Conservation (phyloP, 2,888 invertebrate genomes). For the Octonoba sinensis region DNA sequence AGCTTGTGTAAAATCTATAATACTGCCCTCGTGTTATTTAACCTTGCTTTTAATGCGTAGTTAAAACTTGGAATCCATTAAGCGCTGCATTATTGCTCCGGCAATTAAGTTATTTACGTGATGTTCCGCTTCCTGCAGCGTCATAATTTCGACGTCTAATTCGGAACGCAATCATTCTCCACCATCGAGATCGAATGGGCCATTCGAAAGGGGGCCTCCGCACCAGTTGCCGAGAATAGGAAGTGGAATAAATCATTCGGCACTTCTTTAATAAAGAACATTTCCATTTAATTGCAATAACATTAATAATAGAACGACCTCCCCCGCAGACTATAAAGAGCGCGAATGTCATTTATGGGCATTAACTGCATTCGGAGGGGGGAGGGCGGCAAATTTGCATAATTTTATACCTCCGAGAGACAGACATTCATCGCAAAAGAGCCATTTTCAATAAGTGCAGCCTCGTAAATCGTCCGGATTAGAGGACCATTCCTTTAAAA, state of each 20-base stretch:
- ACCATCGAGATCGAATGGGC: too few relatives aligned
- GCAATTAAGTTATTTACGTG: too few relatives aligned
- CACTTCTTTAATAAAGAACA: slow-evolving; percentile 60
- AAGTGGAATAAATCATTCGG: slow-evolving; percentile 32
- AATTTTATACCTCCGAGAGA: slow-evolving; percentile 49
- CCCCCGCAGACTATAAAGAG: slow-evolving; percentile 30
- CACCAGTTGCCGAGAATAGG: slow-evolving; percentile 30
- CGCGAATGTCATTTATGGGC: slow-evolving; percentile 58
- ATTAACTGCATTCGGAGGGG: slow-evolving; percentile 35
- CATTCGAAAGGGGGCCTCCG: background rate
- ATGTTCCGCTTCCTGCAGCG: too few relatives aligned
- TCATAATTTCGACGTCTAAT: too few relatives aligned
- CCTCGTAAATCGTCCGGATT: slow-evolving; percentile 58
- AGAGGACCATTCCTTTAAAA: slow-evolving; percentile 22
- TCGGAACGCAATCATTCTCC: too few relatives aligned
- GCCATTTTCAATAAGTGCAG: slow-evolving; percentile 54
- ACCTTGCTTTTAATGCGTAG: too few relatives aligned
- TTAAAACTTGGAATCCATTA: too few relatives aligned
- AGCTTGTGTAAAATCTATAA: too few relatives aligned
- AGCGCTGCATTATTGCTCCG: too few relatives aligned
- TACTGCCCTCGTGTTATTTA: too few relatives aligned
- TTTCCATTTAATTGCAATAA: slow-evolving; percentile 60
- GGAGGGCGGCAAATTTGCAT: slow-evolving; percentile 42
- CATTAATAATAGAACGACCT: slow-evolving; percentile 55
- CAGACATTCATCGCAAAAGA: slow-evolving; percentile 37